Conservation (phyloP, 2,113 vertebrate genomes). For the Strix uralensis region DNA sequence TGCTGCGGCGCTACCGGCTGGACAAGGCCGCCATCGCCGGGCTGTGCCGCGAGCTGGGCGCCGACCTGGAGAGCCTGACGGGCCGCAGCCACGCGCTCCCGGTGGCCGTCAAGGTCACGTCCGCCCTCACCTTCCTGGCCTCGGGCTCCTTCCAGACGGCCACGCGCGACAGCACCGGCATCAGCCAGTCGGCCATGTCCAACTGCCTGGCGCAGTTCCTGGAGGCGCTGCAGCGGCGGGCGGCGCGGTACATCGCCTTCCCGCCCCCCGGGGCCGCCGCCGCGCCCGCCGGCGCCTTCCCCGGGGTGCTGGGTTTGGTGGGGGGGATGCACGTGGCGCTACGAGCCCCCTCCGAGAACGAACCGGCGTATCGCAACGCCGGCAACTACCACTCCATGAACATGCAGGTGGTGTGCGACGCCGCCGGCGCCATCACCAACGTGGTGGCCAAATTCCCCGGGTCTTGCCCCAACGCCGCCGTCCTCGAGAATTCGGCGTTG, state of each 20-base stretch:
- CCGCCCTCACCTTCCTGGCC: neutral
- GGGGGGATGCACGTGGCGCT: neutral
- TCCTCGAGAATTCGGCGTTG: neutral
- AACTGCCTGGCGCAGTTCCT: slow-evolving; percentile 2
- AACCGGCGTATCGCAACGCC: neutral
- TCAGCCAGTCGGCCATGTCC: slow-evolving; percentile 12
- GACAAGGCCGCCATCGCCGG: neutral
- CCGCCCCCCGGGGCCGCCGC: neutral
- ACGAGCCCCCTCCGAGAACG: neutral
- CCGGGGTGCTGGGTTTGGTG: neutral
- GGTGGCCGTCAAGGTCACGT: neutral
- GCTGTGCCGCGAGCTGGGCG: neutral
- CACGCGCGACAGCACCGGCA: neutral
- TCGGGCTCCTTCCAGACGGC: neutral
- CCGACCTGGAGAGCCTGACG: neutral
- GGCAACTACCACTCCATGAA: neutral
- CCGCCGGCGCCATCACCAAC: neutral
- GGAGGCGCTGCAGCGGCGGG: neutral
- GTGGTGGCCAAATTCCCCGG: neutral
- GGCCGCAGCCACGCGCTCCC: neutral
- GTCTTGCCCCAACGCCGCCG: neutral
- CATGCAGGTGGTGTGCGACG: neutral
- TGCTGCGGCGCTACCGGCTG: neutral
- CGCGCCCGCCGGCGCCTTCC: neutral
- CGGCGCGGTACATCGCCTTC: neutral